Conservation (phyloP, 2,888 invertebrate species). For the Chaetogeoica ovagalla region DNA sequence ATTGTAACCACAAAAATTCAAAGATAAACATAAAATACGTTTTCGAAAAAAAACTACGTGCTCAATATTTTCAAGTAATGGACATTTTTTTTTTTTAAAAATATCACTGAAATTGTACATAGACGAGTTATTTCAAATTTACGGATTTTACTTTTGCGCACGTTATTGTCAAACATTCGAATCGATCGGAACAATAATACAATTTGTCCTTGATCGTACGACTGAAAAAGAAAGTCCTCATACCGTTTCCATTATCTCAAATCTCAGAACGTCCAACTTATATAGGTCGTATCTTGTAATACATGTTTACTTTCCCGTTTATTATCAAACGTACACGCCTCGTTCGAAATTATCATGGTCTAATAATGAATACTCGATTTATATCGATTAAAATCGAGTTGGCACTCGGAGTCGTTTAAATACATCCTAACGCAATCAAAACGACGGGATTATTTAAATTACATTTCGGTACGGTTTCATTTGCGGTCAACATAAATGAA, state of each 20-base stretch:
- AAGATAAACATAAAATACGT: too few relatives aligned
- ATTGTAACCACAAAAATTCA: too few relatives aligned
- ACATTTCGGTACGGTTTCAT: too few relatives aligned
- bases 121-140: not conserved
- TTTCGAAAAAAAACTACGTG: too few relatives aligned
- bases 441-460: too few relatives aligned
- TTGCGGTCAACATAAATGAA: too few relatives aligned
- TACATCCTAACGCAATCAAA: too few relatives aligned
- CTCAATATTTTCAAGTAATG: too few relatives aligned
- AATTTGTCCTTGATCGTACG: conserved; percentile 7
- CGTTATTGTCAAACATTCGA: not conserved
- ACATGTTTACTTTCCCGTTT: not conserved
- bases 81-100: too few relatives aligned
- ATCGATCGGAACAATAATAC: not conserved
- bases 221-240: conserved; percentile 10
- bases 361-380: too few relatives aligned
- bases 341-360: not conserved
- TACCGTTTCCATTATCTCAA: not conserved
- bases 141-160: not conserved
- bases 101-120: not conserved
- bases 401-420: too few relatives aligned
- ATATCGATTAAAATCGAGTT: too few relatives aligned
- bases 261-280: not conserved
- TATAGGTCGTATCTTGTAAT: not conserved
- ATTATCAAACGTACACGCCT: not conserved